Percentiles rank a stretch among this genome's conserved stretches.
These are phyloP conservation scores for Aptenodytes patagonicus DNA, from an alignment of 2,113 vertebrate species.

Conservation along the genomic window DNA sequence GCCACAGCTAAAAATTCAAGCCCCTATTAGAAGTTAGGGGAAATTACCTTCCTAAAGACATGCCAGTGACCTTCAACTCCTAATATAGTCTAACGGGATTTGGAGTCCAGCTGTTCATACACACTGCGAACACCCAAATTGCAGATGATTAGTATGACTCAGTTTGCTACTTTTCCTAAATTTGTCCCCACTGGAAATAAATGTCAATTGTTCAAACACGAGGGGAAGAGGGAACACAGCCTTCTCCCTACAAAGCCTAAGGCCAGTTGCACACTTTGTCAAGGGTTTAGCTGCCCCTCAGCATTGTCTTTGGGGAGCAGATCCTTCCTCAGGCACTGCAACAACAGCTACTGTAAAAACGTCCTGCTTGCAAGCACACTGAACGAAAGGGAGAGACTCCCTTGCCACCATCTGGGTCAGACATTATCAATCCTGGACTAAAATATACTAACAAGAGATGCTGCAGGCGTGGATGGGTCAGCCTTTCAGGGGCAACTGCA, in stretches of 20 bases:
- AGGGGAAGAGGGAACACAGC: not conserved
- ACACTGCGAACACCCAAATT: not conserved
- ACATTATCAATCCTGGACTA: not conserved
- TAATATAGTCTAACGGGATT: not conserved
- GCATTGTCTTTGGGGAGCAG: not conserved
- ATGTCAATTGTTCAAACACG: not conserved
- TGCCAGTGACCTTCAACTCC: not conserved
- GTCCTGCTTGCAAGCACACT: not conserved
- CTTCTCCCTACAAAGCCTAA: not conserved
- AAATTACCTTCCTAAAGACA: not conserved
- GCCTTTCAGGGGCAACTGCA: not conserved
- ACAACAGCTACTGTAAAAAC: no score
- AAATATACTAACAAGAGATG: not conserved
- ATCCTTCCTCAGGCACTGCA: not conserved
- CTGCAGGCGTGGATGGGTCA: not conserved
- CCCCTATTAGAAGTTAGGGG: not conserved
- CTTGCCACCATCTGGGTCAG: not conserved
- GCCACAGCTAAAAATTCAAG: not conserved
- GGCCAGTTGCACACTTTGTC: not conserved
- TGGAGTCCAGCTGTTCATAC: not conserved
- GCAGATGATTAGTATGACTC: not conserved
- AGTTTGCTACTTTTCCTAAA: not conserved
- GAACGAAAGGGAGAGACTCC: not conserved
- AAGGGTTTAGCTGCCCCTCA: not conserved
- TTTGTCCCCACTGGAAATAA: not conserved